Conservation (phyloP, 2,797 vertebrate genomes). For the Cheirogaleus major region DNA sequence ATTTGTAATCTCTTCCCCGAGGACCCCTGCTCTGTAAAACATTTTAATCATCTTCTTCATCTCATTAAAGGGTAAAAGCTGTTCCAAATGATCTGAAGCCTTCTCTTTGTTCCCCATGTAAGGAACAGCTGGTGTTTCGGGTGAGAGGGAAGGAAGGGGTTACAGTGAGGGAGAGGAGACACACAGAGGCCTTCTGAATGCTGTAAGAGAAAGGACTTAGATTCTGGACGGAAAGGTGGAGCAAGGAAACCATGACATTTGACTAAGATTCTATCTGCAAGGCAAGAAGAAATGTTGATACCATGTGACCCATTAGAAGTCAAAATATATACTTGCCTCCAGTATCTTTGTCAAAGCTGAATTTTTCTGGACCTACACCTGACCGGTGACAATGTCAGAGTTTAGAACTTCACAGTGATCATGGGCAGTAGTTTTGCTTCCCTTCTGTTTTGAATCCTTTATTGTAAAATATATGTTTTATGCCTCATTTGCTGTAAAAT, state of each 20-base stretch:
- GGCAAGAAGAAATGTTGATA: neutral
- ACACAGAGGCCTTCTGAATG: neutral
- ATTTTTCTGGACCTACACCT: neutral
- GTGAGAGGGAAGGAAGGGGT: neutral
- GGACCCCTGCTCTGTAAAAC: neutral
- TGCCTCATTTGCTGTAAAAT: slow-evolving; percentile 83
- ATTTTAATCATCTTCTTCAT: neutral
- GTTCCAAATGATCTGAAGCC: neutral
- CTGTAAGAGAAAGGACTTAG: neutral
- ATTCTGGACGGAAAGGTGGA: neutral
- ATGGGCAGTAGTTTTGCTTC: slow-evolving; percentile 66
- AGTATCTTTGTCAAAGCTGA: neutral
- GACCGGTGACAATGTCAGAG: neutral
- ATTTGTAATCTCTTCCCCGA: neutral
- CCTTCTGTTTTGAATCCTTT: slow-evolving; percentile 76
- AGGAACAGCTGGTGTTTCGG: neutral
- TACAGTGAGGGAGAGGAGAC: neutral
- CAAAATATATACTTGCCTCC: neutral
- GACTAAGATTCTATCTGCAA: slow-evolving; percentile 48
- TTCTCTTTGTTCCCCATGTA: neutral
- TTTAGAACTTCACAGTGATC: slow-evolving; percentile 63
- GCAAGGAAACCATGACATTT: neutral
- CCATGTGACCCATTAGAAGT: slow-evolving; percentile 43
- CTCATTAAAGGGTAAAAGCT: neutral
- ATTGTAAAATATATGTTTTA: slow-evolving; percentile 78